phyloP scores from a whole-genome alignment of 2,888 invertebrate species.

The Isotomurus palustris region DNA sequence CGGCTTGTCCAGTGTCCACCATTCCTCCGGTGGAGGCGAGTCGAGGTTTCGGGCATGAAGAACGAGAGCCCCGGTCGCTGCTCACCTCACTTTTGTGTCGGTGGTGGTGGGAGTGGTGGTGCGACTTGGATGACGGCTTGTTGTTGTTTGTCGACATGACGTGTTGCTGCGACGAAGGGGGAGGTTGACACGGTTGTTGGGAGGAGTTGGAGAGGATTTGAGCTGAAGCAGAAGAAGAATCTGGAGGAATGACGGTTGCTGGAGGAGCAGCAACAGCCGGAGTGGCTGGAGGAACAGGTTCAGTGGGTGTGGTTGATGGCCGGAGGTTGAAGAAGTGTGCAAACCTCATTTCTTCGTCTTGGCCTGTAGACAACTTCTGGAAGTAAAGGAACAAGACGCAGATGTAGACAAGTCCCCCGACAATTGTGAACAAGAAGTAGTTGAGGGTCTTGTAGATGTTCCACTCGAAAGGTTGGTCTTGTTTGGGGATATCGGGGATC shows the following conservation, averaged over 20 bases:
- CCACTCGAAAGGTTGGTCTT: slow-evolving; percentile 37
- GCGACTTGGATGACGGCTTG: not conserved
- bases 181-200: no score
- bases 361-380: slow-evolving; percentile 27
- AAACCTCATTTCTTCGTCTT: slow-evolving; percentile 32
- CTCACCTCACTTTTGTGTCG: not conserved
- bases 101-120: not conserved
- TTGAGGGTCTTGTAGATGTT: slow-evolving; percentile 38
- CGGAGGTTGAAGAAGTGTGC: slow-evolving; percentile 29
- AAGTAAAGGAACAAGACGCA: slow-evolving; percentile 37
- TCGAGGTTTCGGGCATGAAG: not conserved
- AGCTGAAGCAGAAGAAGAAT: no score
- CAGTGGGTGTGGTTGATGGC: slow-evolving; percentile 23
- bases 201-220: no score
- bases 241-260: no score
- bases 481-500: slow-evolving; percentile 21
- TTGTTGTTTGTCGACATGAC: not conserved
- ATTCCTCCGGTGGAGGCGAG: not conserved
- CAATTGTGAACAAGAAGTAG: slow-evolving; percentile 41
- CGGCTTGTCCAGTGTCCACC: not conserved
- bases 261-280: not conserved
- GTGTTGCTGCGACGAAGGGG: not conserved
- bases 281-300: slow-evolving; percentile 21
- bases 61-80: not conserved
- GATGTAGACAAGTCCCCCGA: slow-evolving; percentile 37